Percentiles rank a stretch among this genome's conserved stretches.
phyloP scores from a whole-genome alignment of 1,140 invertebrate species.

The Daktulosphaira vitifoliae region DNA sequence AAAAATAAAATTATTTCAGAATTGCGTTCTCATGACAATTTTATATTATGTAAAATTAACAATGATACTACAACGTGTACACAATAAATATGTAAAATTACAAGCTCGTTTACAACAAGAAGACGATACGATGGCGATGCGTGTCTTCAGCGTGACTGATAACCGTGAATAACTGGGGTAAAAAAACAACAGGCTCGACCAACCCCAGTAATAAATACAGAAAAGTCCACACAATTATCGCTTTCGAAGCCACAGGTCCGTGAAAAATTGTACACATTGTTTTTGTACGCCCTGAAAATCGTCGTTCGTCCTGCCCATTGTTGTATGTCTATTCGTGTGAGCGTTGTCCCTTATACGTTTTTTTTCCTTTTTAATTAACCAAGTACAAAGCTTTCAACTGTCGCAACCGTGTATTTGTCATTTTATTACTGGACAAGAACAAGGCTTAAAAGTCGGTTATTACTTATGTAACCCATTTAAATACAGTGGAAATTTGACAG shows the following conservation, averaged over 20 bases:
- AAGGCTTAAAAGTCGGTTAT: too few species aligned
- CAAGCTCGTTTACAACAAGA: conserved; percentile 22
- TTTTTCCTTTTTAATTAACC: conserved; percentile 10
- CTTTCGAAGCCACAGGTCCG: conserved; percentile 16
- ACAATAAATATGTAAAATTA: conserved; percentile 16
- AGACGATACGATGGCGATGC: neutral
- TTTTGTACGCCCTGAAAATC: conserved; percentile 3
- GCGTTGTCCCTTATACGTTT: too few species aligned
- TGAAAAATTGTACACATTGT: conserved; percentile 25
- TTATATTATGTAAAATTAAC: neutral
- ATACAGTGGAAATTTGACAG: too few species aligned
- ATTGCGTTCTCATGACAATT: too few species aligned
- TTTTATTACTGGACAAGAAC: too few species aligned
- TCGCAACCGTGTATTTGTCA: too few species aligned
- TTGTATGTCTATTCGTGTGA: neutral
- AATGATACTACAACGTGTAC: neutral
- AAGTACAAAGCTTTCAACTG: conserved; percentile 14
- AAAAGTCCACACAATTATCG: conserved; percentile 14
- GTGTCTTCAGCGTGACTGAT: conserved; percentile 17
- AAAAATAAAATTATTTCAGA: too few species aligned
- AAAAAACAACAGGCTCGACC: neutral
- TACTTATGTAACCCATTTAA: too few species aligned
- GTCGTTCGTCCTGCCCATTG: conserved; percentile 14
- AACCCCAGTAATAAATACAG: too few species aligned
- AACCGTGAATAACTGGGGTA: conserved; percentile 10